phyloP scores from a whole-genome alignment of 2,113 vertebrate species.

The Tachysurus vachellii region DNA sequence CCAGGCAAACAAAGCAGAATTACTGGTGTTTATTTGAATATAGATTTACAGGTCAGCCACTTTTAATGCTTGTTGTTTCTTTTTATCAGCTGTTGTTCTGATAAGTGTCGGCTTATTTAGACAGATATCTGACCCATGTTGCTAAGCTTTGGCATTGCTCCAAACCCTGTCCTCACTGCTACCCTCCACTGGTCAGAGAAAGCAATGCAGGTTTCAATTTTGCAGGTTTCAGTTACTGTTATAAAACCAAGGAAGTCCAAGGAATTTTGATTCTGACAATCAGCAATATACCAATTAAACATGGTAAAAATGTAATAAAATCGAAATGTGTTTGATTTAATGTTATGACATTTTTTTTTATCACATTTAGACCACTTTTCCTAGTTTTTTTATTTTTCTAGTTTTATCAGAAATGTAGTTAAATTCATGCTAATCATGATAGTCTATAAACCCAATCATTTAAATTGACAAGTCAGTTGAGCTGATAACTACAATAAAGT shows the following conservation, averaged over 20 bases:
- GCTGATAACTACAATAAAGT: background rate
- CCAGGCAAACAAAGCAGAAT: background rate
- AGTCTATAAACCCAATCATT: background rate
- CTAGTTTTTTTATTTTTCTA: background rate
- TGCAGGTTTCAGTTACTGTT: background rate
- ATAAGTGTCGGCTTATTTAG: constrained; percentile 70
- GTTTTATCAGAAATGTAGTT: background rate
- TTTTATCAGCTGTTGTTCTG: constrained; percentile 62
- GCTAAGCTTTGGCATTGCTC: constrained; percentile 62
- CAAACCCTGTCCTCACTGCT: constrained; percentile 25
- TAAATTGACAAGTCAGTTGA: background rate
- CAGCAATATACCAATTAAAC: background rate
- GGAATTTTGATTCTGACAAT: background rate
- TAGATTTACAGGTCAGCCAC: constrained; percentile 36
- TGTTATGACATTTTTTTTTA: background rate
- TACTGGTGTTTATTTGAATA: constrained; percentile 64
- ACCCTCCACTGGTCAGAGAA: constrained; percentile 42
- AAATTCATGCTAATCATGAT: background rate
- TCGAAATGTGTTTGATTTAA: background rate
- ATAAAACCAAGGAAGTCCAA: background rate
- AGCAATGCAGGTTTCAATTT: constrained; percentile 8
- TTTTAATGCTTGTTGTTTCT: constrained; percentile 69
- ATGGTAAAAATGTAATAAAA: background rate
- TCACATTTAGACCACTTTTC: background rate
- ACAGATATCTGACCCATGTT: constrained; percentile 66